Percentiles rank a stretch among this genome's conserved stretches.
Evolutionary conservation across 2,888 invertebrate genomes (phyloP).

Genomic region (Cremastinae sp.): DNA sequence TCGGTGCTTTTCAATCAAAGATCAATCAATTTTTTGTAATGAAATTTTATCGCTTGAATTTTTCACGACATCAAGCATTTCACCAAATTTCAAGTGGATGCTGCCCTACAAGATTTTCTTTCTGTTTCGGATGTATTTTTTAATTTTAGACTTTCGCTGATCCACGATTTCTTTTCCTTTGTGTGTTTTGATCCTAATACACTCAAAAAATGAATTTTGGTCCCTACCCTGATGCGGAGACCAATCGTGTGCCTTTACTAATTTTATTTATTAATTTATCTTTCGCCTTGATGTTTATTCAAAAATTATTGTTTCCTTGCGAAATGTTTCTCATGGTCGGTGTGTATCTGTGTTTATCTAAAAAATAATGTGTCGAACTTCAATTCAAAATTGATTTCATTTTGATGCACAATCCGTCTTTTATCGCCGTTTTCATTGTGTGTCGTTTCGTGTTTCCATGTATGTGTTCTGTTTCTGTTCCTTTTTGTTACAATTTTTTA

Average conservation of each 20-base stretch:
- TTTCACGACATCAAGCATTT: slow-evolving; percentile 28
- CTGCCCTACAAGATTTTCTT: background rate
- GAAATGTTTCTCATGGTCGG: slow-evolving; percentile 60
- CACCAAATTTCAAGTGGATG: slow-evolving; percentile 42
- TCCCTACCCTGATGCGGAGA: slow-evolving; percentile 75
- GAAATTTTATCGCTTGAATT: background rate
- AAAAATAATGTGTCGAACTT: slow-evolving; percentile 62
- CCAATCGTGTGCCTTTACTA: slow-evolving; percentile 68
- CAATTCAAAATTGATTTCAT: slow-evolving; percentile 51
- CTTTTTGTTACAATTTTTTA: slow-evolving; percentile 37
- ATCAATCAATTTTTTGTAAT: background rate
- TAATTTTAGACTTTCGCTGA: no score
- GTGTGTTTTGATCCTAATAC: slow-evolving; percentile 7
- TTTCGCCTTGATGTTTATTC: slow-evolving; percentile 41
- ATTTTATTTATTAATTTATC: slow-evolving; percentile 33
- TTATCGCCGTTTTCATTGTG: slow-evolving; percentile 72
- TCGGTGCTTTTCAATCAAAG: background rate
- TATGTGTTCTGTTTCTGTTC: slow-evolving; percentile 31
- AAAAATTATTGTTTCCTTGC: slow-evolving; percentile 23
- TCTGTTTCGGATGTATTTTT: background rate
- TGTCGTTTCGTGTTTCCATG: slow-evolving; percentile 47
- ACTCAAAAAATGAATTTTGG: slow-evolving; percentile 66
- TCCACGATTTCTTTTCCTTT: background rate
- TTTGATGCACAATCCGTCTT: slow-evolving; percentile 74
- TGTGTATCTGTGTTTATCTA: slow-evolving; percentile 67